These are phyloP conservation scores for Alectoris magna DNA, from an alignment of 2,797 vertebrate species.

Conservation along the genomic window DNA sequence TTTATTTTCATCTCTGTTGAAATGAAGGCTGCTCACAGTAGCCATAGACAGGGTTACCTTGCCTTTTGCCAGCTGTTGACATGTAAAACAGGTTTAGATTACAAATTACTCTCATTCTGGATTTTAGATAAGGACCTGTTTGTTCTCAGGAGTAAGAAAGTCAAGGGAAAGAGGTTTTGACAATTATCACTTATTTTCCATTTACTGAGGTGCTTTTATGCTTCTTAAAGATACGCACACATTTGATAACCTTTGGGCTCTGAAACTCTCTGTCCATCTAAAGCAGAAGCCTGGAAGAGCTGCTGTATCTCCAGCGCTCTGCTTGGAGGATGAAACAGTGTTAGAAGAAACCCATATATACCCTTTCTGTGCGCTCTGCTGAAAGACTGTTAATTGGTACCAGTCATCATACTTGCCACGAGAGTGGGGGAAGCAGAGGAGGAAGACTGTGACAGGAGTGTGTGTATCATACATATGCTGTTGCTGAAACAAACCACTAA, in stretches of 20 bases:
- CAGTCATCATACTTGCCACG: background rate
- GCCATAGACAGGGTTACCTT: constrained; percentile 40
- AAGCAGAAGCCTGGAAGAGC: background rate
- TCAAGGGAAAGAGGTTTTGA: constrained; percentile 18
- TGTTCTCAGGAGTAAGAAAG: constrained; percentile 49
- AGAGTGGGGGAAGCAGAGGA: background rate
- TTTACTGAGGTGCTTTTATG: constrained; percentile 63
- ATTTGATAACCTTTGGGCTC: background rate
- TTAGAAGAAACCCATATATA: background rate
- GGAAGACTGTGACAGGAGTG: background rate
- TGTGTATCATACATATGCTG: background rate
- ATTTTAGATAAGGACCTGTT: constrained; percentile 42
- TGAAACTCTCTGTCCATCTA: constrained; percentile 20
- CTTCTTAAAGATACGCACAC: constrained; percentile 32
- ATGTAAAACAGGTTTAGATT: constrained; percentile 61
- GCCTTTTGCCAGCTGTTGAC: constrained; percentile 35
- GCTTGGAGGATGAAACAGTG: background rate
- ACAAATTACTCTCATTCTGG: constrained; percentile 23
- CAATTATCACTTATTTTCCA: constrained; percentile 45
- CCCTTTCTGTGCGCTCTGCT: background rate
- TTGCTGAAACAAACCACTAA: background rate
- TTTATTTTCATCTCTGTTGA: background rate
- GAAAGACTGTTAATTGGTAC: background rate
- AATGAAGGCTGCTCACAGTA: constrained; percentile 3
- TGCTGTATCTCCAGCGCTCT: background rate